These are phyloP conservation scores for Phoxinus dragarum DNA, from an alignment of 2,797 vertebrate species.

Conservation along the genomic window DNA sequence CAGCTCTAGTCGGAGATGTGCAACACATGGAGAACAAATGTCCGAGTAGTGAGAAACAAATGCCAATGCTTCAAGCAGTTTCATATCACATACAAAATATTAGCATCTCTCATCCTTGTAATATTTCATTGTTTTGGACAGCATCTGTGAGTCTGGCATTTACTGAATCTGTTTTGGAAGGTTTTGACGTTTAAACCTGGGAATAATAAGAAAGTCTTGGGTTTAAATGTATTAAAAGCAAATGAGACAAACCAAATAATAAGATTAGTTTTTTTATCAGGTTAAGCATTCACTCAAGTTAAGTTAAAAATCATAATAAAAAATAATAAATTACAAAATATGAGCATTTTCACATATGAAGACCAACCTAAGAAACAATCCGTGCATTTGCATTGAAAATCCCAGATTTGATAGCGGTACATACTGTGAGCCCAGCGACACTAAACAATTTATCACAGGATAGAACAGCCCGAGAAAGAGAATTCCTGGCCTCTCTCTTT, in stretches of 20 bases:
- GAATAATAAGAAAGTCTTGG: neutral
- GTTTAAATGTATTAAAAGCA: neutral
- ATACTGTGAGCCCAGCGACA: conserved; percentile 45
- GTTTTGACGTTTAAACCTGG: conserved; percentile 49
- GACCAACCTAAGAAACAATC: neutral
- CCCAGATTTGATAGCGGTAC: conserved; percentile 73
- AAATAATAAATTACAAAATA: neutral
- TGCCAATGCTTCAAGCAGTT: conserved; percentile 9
- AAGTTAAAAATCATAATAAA: too few species aligned
- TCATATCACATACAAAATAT: conserved; percentile 31
- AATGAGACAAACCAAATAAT: neutral
- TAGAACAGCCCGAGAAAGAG: conserved; percentile 58
- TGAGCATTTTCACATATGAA: neutral
- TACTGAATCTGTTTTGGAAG: conserved; percentile 23
- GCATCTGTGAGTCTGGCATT: conserved; percentile 57
- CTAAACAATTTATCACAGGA: conserved; percentile 75
- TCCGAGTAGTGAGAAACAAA: conserved; percentile 22
- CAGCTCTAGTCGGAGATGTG: neutral
- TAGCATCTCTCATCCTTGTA: conserved; percentile 53
- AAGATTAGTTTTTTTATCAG: neutral
- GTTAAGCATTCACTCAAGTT: neutral
- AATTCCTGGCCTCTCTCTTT: conserved; percentile 42
- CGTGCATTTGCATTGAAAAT: conserved; percentile 73
- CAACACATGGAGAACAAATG: neutral
- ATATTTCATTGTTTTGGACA: conserved; percentile 56